These are phyloP conservation scores for Epistrophe grossulariae DNA, from an alignment of 2,888 invertebrate species.

Conservation along the genomic window DNA sequence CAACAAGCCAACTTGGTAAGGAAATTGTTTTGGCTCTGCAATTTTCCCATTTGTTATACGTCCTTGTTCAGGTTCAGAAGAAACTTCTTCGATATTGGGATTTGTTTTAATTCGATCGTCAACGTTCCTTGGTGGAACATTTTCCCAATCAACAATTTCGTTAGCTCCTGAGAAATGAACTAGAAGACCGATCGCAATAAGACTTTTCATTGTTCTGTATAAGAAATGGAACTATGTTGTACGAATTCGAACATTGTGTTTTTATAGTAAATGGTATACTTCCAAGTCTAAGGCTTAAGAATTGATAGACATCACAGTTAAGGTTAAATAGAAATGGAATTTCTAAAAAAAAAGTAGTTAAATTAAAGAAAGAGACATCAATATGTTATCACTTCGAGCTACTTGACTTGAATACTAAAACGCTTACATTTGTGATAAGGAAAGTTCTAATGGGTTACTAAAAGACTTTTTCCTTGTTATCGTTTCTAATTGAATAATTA, in stretches of 20 bases:
- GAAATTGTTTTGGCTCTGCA: conserved; percentile 79
- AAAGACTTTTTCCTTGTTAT: neutral
- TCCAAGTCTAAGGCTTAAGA: neutral
- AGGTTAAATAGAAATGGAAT: conserved; percentile 16
- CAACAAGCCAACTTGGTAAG: conserved; percentile 80
- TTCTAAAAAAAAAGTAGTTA: neutral
- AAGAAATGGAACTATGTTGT: neutral
- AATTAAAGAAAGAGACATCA: neutral
- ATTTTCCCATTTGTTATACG: conserved; percentile 80
- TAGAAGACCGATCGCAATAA: neutral
- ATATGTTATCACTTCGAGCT: neutral
- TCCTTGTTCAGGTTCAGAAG: conserved; percentile 58
- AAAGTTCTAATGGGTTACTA: conserved; percentile 23
- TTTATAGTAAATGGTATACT: conserved; percentile 12
- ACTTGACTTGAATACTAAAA: conserved; percentile 31
- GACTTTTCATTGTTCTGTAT: neutral
- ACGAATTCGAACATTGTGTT: neutral
- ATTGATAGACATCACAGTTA: conserved; percentile 13
- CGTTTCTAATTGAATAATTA: neutral
- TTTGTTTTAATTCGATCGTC: conserved; percentile 39
- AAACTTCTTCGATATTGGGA: neutral
- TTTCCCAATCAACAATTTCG: conserved; percentile 42
- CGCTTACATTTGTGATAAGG: conserved; percentile 6
- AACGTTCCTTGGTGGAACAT: conserved; percentile 41
- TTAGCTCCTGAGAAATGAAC: conserved; percentile 8